Percentiles rank a stretch among this genome's conserved stretches.
Conservation (phyloP, 92 coral and sea anemone genomes). For the Phymanthus crucifer region DNA sequence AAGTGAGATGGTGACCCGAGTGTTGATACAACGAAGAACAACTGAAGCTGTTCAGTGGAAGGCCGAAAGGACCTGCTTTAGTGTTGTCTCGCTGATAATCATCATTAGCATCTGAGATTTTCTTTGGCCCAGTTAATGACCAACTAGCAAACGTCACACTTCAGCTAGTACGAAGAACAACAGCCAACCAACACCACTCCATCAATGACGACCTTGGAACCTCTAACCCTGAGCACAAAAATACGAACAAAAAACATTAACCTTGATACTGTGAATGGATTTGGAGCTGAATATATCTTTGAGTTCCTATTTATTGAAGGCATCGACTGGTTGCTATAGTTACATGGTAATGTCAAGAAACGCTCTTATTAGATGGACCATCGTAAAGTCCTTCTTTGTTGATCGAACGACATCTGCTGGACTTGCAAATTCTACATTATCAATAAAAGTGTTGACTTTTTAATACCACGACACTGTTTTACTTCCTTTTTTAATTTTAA, state of each 20-base stretch:
- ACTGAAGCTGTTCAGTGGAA: neutral
- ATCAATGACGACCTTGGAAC: neutral
- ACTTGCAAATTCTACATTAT: conserved; percentile 36
- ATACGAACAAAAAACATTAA: neutral
- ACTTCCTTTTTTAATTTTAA: neutral
- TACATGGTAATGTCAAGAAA: conserved; percentile 9
- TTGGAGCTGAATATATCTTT: neutral
- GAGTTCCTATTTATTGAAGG: neutral
- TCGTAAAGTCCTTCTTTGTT: conserved; percentile 18
- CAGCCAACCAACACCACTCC: neutral
- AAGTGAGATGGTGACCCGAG: neutral
- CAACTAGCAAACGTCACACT: conserved; percentile 23
- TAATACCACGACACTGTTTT: neutral
- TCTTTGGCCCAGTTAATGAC: conserved; percentile 15
- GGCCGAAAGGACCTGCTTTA: neutral
- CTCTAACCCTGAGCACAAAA: neutral
- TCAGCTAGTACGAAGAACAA: neutral
- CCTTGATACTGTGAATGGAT: neutral
- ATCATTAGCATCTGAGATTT: neutral
- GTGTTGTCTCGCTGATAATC: neutral
- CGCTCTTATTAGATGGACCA: conserved; percentile 1
- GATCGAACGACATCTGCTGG: conserved; percentile 33
- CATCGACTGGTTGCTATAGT: conserved; percentile 18
- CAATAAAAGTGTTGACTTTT: conserved; percentile 19
- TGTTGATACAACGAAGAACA: neutral